Evolutionary conservation across 2,888 invertebrate species (phyloP).

Genomic region (Leucozona laternaria): DNA sequence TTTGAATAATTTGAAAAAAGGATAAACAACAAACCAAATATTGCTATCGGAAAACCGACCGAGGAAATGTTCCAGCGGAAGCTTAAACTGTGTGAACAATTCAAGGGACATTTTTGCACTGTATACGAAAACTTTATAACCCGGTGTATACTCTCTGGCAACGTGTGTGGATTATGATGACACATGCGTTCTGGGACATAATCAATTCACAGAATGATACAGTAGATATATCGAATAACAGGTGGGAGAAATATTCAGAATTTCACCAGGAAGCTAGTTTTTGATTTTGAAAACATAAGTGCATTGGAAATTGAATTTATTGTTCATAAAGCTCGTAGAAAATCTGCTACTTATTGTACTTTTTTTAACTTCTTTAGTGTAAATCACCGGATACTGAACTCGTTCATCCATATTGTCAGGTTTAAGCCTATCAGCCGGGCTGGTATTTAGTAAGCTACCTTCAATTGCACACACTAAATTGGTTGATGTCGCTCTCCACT

Average conservation of each 20-base stretch:
- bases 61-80: conserved; percentile 45
- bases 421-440: too few species aligned
- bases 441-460: too few species aligned
- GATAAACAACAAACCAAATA: conserved; percentile 78
- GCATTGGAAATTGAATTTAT: too few species aligned
- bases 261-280: neutral
- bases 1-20: conserved; percentile 78
- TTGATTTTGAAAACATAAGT: too few species aligned
- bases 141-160: neutral
- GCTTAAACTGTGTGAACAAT: conserved; percentile 33
- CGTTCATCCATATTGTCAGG: too few species aligned
- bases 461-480: too few species aligned
- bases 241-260: neutral
- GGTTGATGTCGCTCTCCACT: too few species aligned
- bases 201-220: conserved; percentile 11
- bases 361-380: too few species aligned
- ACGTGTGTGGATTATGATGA: neutral
- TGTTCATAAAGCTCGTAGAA: too few species aligned
- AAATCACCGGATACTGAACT: too few species aligned
- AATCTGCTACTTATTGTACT: too few species aligned
- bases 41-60: conserved; percentile 61
- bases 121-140: neutral
- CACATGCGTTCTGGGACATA: conserved; percentile 44
- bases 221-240: neutral
- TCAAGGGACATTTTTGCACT: conserved; percentile 62